Evolutionary conservation across 2,113 vertebrate species (phyloP).

Genomic region (Theropithecus gelada): DNA sequence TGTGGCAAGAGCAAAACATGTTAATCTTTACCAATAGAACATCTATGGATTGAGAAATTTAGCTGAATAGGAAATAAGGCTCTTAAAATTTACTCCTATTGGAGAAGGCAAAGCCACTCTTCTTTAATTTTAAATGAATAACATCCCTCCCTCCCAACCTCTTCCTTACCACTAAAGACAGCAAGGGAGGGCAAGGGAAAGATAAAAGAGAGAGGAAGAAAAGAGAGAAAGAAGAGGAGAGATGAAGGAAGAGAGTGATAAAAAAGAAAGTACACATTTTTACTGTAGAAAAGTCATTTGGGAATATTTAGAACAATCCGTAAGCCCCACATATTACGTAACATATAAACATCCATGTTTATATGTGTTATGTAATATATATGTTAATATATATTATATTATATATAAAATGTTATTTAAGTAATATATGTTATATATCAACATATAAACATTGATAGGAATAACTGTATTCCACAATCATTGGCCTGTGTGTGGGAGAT

Average conservation of each 20-base stretch:
- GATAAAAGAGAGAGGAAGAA: not conserved
- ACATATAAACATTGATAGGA: not conserved
- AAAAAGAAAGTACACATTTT: not conserved
- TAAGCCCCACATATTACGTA: not conserved
- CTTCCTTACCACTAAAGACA: not conserved
- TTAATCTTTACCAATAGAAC: not conserved
- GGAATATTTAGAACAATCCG: not conserved
- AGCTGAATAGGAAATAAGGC: not conserved
- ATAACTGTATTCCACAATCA: not conserved
- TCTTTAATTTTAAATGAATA: not conserved
- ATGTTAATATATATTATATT: too few relatives aligned
- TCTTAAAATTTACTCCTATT: not conserved
- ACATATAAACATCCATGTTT: not conserved
- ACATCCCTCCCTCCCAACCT: not conserved
- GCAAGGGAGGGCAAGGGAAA: not conserved
- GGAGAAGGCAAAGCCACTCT: not conserved
- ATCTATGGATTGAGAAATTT: not conserved
- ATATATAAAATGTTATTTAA: too few relatives aligned
- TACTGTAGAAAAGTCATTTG: not conserved
- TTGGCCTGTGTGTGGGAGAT: not conserved
- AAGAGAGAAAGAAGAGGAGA: not conserved
- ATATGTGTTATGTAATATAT: too few relatives aligned
- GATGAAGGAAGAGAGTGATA: not conserved
- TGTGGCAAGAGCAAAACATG: not conserved
- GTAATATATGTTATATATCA: not conserved